Percentiles rank a stretch among this genome's conserved stretches.
Evolutionary conservation across 2,797 vertebrate genomes (phyloP).

Genomic region (Novumbra hubbsi): DNA sequence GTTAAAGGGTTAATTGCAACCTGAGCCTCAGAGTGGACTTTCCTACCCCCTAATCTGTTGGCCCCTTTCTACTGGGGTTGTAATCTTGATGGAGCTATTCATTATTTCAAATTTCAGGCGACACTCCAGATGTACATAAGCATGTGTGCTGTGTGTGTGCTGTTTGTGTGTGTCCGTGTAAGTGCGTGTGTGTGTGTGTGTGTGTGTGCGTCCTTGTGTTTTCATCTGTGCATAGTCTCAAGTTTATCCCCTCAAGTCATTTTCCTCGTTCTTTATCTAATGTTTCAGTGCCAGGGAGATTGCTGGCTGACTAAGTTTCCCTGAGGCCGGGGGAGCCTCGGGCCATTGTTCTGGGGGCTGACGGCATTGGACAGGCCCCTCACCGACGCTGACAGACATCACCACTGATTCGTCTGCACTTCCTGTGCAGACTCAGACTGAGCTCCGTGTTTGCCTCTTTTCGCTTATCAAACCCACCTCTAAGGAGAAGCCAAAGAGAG

Average conservation of each 20-base stretch:
- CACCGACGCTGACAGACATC: constrained; percentile 73
- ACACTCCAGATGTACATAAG: not conserved
- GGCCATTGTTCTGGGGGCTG: constrained; percentile 80
- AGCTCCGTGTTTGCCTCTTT: constrained; percentile 76
- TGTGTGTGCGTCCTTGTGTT: constrained; percentile 21
- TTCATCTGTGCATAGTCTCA: constrained; percentile 10
- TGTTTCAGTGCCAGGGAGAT: constrained; percentile 48
- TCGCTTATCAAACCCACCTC: constrained; percentile 84
- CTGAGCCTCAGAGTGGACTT: constrained; percentile 40
- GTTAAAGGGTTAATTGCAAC: constrained; percentile 50
- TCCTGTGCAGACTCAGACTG: constrained; percentile 88
- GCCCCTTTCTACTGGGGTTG: constrained; percentile 19
- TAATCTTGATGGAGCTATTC: constrained; percentile 50
- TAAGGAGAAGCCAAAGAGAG: constrained; percentile 56
- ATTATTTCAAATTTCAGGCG: constrained; percentile 25
- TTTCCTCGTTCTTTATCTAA: constrained; percentile 66
- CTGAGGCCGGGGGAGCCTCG: constrained; percentile 36
- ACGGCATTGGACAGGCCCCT: constrained; percentile 69
- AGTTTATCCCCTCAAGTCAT: constrained; percentile 38
- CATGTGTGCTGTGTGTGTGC: constrained; percentile 17
- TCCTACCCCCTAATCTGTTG: constrained; percentile 22
- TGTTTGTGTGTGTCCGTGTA: constrained; percentile 11
- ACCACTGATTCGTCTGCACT: constrained; percentile 75
- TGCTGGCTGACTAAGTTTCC: constrained; percentile 76
- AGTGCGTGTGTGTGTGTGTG: constrained; percentile 28